phyloP scores from a whole-genome alignment of 2,888 invertebrate genomes.

The Maniola hyperantus region DNA sequence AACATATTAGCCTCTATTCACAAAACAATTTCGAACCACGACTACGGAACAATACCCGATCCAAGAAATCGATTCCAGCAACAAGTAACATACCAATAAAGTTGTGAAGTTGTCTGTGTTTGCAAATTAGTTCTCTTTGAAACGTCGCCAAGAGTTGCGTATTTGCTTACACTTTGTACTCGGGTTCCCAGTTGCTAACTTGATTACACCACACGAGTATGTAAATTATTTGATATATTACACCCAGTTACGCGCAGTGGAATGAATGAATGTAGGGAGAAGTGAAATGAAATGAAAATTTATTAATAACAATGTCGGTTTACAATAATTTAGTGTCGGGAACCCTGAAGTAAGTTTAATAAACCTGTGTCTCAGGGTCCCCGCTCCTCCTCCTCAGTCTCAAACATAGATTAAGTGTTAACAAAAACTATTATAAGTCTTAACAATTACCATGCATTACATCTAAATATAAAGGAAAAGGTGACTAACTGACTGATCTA shows the following conservation, averaged over 20 bases:
- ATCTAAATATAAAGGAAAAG: too few species aligned
- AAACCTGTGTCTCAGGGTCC: too few species aligned
- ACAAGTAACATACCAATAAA: constrained; percentile 34
- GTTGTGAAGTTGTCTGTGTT: constrained; percentile 34
- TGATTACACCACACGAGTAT: constrained; percentile 31
- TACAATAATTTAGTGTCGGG: too few species aligned
- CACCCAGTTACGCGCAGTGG: background rate
- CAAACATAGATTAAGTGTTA: too few species aligned
- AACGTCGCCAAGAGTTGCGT: constrained; percentile 35
- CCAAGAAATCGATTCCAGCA: constrained; percentile 23
- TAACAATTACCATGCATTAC: too few species aligned
- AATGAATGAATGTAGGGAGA: too few species aligned
- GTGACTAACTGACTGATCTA: too few species aligned
- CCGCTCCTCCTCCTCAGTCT: too few species aligned
- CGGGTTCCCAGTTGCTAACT: constrained; percentile 35
- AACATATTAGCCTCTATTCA: background rate
- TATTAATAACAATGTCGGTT: too few species aligned
- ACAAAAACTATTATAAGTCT: too few species aligned
- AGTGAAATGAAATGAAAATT: too few species aligned
- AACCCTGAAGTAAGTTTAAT: too few species aligned
- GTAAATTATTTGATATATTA: constrained; percentile 26
- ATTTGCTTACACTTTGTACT: constrained; percentile 35
- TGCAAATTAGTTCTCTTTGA: constrained; percentile 39
- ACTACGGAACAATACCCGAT: background rate
- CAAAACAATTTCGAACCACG: constrained; percentile 4